Base-by-base conservation (phyloP, 2,113 vertebrate species). In the Corythornis cristatus region DNA sequence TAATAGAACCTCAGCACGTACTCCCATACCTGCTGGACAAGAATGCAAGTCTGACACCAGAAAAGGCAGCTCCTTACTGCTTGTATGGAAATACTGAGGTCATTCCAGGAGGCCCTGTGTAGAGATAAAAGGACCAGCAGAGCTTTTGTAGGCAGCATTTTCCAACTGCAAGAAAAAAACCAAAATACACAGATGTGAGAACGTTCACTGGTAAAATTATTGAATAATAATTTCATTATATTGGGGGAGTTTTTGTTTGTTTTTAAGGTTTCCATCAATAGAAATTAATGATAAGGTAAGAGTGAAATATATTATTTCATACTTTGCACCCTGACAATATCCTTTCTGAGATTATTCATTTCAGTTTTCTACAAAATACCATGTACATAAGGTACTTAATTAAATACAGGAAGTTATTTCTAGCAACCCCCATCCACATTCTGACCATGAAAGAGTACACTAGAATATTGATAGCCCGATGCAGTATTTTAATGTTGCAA, bases 401-500 rank as follows among this genome's bases (percentile, higher is more conserved):
- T 83, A 91, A 90, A 86, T 28, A 78, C 33, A 90, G 40, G 53
- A 93, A 88, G 43, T 51, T 67, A 20, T 86, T 77, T 91, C 76
- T 48, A 93, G 67, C 45, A 92, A 67, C 2, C 5, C 54, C 9
- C 35, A 90, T 92, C 31, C 74, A 75, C 62, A 51, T 53, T 72
- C 45, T 66, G 58, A 93, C 65, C 50, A 37, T 66, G 66, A 83
- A 88, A 86, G 48, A 33, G 7, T 54, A 65, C 33, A 45, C 33
- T 65, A 78, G 61, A 79, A 74, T 76, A 89, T 5, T 81, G 66
- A 78, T 50, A 94, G 62, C 12, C 8, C 76, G 65, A 16, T 54
- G 46, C 65, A 83, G 42, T 76, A 85, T 54, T 75, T 90, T 81
- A 37, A 91, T 58, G 35, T n/a, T 90, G 66, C 33, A 84, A 96